Evolutionary conservation across 64 coral and sea anemone species (phyloP).

Genomic region (Dendronephthya gigantea): DNA sequence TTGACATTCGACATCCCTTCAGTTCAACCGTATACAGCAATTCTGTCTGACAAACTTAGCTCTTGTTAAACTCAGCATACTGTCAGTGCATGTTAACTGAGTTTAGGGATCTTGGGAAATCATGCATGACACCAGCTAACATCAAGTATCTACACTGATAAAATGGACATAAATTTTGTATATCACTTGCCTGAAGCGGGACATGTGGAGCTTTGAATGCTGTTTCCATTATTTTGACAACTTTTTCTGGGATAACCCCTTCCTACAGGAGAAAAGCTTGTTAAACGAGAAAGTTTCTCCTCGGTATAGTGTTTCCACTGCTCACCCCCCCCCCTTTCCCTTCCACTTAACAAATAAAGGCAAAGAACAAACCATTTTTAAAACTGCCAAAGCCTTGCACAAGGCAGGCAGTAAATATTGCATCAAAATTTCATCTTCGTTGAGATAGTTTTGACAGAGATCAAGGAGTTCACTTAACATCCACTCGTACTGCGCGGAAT

Average conservation of each 20-base stretch:
- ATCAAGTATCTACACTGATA: background rate
- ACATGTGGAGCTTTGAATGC: constrained; percentile 66
- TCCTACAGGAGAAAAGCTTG: constrained; percentile 38
- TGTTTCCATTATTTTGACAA: constrained; percentile 70
- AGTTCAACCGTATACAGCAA: too few species aligned
- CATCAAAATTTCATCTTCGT: constrained; percentile 67
- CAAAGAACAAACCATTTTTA: constrained; percentile 52
- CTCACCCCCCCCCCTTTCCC: too few species aligned
- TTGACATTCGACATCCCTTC: too few species aligned
- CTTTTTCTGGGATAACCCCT: constrained; percentile 60
- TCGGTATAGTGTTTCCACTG: too few species aligned
- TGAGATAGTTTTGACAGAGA: constrained; percentile 64
- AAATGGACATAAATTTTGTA: background rate
- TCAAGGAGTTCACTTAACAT: constrained; percentile 66
- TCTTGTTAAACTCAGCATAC: too few species aligned
- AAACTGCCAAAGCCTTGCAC: constrained; percentile 71
- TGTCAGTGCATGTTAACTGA: too few species aligned
- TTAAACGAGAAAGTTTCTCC: too few species aligned
- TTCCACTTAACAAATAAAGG: background rate
- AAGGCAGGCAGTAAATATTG: constrained; percentile 77
- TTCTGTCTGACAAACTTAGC: too few species aligned
- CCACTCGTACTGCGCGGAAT: constrained; percentile 70
- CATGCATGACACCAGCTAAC: too few species aligned
- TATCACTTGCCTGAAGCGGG: constrained; percentile 55
- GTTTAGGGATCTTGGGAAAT: too few species aligned